phyloP scores from a whole-genome alignment of 1,140 invertebrate species.

The Drosophila willistoni region DNA sequence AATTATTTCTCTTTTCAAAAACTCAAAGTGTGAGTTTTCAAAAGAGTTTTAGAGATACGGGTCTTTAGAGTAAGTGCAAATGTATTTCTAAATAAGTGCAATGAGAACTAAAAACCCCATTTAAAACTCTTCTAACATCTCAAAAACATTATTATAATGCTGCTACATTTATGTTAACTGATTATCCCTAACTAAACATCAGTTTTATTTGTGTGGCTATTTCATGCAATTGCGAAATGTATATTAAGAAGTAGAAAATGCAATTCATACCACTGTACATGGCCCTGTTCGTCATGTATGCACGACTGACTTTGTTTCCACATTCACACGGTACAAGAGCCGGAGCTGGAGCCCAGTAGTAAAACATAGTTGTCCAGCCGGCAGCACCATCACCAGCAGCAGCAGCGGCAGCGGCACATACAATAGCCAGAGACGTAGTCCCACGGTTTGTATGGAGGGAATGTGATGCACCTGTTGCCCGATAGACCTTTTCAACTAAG shows the following conservation, averaged over 20 bases:
- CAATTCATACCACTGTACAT: slow-evolving; percentile 51
- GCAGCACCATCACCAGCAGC: slow-evolving; percentile 7
- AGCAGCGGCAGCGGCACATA: slow-evolving; percentile 27
- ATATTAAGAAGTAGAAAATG: not conserved
- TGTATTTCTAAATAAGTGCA: too few relatives aligned
- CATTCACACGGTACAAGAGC: slow-evolving; percentile 74
- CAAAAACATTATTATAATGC: too few relatives aligned
- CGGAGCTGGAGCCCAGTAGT: slow-evolving; percentile 67
- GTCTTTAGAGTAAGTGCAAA: too few relatives aligned
- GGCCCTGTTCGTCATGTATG: slow-evolving; percentile 75
- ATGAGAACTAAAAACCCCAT: too few relatives aligned
- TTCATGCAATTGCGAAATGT: not conserved
- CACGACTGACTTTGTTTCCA: slow-evolving; percentile 81
- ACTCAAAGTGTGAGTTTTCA: too few relatives aligned
- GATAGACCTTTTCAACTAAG: slow-evolving; percentile 56
- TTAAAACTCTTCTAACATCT: too few relatives aligned
- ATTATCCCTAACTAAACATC: too few relatives aligned
- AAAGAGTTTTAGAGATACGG: too few relatives aligned
- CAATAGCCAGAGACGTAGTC: slow-evolving; percentile 49
- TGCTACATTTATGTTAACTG: too few relatives aligned
- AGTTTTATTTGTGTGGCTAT: not conserved
- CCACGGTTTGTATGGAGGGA: slow-evolving; percentile 33
- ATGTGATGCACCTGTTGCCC: slow-evolving; percentile 60
- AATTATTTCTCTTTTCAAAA: too few relatives aligned
- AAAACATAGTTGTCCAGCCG: slow-evolving; percentile 60